phyloP scores from a whole-genome alignment of 2,888 invertebrate species.

The Spilosoma lubricipeda region DNA sequence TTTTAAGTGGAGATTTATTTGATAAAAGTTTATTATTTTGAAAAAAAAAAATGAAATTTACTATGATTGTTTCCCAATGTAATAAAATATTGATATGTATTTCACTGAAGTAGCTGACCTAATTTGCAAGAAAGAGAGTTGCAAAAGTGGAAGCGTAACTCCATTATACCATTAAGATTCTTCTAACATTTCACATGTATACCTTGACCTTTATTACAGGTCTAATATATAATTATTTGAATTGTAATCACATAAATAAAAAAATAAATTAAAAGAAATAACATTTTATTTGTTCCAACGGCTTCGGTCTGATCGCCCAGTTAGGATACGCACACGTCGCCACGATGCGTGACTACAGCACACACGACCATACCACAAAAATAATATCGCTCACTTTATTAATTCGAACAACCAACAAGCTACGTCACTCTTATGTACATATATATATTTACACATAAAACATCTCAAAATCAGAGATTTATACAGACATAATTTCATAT shows the following conservation, averaged over 20 bases:
- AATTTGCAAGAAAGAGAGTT: too few species aligned
- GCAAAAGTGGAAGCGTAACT: too few species aligned
- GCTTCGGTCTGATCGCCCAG: slow-evolving; percentile 56
- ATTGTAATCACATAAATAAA: slow-evolving; percentile 38
- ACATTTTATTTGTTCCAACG: slow-evolving; percentile 74
- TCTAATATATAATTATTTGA: background rate
- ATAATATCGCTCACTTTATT: slow-evolving; percentile 59
- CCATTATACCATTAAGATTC: too few species aligned
- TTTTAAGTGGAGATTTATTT: too few species aligned
- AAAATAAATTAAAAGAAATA: slow-evolving; percentile 74
- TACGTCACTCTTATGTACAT: slow-evolving; percentile 61
- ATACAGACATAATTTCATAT: slow-evolving; percentile 53
- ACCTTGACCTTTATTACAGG: too few species aligned
- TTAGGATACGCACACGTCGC: slow-evolving; percentile 41
- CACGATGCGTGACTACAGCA: slow-evolving; percentile 25
- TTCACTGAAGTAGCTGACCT: too few species aligned
- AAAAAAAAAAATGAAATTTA: too few species aligned
- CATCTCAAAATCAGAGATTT: slow-evolving; percentile 42
- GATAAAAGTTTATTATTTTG: too few species aligned
- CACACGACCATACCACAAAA: slow-evolving; percentile 42
- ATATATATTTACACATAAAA: slow-evolving; percentile 57
- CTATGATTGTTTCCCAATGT: too few species aligned
- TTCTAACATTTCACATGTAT: too few species aligned
- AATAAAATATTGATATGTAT: too few species aligned
- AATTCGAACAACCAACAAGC: slow-evolving; percentile 49